Conservation (phyloP, 2,797 vertebrate species). For the Petrocephalus sullivani region DNA sequence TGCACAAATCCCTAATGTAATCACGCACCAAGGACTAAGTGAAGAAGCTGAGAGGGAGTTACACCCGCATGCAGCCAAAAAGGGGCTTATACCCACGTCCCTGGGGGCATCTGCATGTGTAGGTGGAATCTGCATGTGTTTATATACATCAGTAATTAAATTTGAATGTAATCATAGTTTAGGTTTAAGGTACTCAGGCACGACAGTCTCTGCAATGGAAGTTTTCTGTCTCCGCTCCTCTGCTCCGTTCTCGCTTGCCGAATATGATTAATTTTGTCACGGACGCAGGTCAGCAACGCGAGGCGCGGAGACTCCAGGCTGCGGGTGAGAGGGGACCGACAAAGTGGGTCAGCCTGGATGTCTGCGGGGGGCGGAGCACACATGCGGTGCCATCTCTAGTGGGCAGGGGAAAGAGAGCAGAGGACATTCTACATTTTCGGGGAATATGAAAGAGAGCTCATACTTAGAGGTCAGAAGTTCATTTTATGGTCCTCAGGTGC, state of each 20-base stretch:
- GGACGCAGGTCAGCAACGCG: conserved; percentile 49
- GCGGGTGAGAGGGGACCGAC: conserved; percentile 42
- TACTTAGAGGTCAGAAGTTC: not conserved
- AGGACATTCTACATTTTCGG: not conserved
- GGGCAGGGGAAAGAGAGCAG: not conserved
- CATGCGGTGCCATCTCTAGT: not conserved
- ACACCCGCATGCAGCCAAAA: not conserved
- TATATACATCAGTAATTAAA: not conserved
- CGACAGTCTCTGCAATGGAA: conserved; percentile 22
- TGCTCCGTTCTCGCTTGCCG: conserved; percentile 44
- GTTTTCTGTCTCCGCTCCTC: conserved; percentile 17
- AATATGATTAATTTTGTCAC: conserved; percentile 51
- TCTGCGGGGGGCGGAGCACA: conserved; percentile 23
- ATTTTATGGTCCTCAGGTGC: not conserved
- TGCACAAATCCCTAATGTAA: not conserved
- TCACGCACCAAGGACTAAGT: not conserved
- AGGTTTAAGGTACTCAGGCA: conserved; percentile 9
- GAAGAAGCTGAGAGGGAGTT: not conserved
- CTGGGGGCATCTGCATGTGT: not conserved
- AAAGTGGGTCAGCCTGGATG: conserved; percentile 52
- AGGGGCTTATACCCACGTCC: not conserved
- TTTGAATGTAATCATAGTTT: not conserved
- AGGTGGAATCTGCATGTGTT: not conserved
- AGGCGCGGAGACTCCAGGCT: conserved; percentile 37
- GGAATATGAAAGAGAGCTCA: not conserved